Base-by-base conservation (phyloP, 2,888 invertebrate genomes). In the Polylopha cassiicola region DNA sequence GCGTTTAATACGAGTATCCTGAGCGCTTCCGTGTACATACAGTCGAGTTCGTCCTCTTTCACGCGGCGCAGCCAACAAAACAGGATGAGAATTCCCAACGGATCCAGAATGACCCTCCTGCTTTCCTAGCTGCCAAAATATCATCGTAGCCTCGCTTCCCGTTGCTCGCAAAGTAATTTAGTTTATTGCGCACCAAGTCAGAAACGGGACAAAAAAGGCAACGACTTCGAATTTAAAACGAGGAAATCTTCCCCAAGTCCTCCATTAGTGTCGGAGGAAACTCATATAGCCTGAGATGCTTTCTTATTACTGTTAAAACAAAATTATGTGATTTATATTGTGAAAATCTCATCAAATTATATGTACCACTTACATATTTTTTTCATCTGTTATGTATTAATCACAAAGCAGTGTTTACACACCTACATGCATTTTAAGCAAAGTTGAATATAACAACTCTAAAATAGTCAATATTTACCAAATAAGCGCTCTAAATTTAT, bases 61-160 rank as follows among this genome's bases (percentile, higher is more conserved):
- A 46, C 50, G 43, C 50, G 47, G 37, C 47, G 48, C 47, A 43
- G 36, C 44, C 49, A 41, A 47, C 55, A 65, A 65, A 64, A 72
- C 58, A 61, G 65, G 58, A 63, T 56, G 67, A 67, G 69, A 65
- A 78, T 73, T 78, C 79, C 78, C 80, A 62, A 58, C 68, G 79
- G 81, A 65, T 65, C 64, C 61, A 61, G 65, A 73, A 73, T 73
- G 72, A 71, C 74, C 76, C 72, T 73, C 71, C 73, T 73, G 68
- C 73, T 80, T 78, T 76, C 63, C 68, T 67, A 57, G 61, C 64
- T 66, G 64, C 73, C 68, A 65, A 74, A 80, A 77, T 77, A 78
- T 77, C 71, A 77, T 78, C 76, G 74, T 71, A 68, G 66, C 65
- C 53, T 46, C 59, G 58, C 55, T 67, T 56, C 55, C 58, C 59